A percentile compares a stretch with the other conserved stretches of the same genome.
phyloP scores from a whole-genome alignment of 2,113 vertebrate genomes.

The Candoia aspera region DNA sequence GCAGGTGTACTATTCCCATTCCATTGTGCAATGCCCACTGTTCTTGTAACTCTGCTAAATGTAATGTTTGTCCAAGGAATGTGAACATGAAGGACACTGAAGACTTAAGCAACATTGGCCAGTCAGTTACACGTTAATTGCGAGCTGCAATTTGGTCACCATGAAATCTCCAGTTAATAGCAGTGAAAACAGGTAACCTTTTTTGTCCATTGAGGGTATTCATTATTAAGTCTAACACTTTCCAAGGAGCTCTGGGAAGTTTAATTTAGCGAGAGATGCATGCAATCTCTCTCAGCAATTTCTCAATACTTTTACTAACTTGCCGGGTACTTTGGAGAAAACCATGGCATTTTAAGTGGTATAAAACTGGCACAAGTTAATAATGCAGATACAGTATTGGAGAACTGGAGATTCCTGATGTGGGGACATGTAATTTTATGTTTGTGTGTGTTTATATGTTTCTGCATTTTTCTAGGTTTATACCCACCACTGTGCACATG shows the following conservation, averaged over 20 bases:
- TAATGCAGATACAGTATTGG: neutral
- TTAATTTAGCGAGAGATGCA: neutral
- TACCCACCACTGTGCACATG: neutral
- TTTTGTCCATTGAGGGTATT: neutral
- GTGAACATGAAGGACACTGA: constrained; percentile 47
- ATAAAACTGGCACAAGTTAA: neutral
- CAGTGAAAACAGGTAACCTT: constrained; percentile 44
- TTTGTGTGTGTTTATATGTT: neutral
- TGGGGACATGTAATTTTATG: neutral
- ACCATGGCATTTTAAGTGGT: neutral
- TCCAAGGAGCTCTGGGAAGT: neutral
- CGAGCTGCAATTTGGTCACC: constrained; percentile 36
- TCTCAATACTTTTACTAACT: neutral
- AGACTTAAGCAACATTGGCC: constrained; percentile 53
- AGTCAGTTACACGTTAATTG: constrained; percentile 50
- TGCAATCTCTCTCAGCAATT: neutral
- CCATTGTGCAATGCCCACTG: constrained; percentile 54
- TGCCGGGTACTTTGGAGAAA: neutral
- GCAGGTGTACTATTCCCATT: constrained; percentile 60
- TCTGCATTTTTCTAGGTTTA: neutral
- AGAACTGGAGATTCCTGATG: neutral
- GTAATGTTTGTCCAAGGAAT: constrained; percentile 60
- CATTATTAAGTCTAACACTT: neutral
- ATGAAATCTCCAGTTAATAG: constrained; percentile 35
- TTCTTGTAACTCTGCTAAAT: constrained; percentile 64